These are phyloP conservation scores for Erinaceus europaeus DNA, from an alignment of 2,113 vertebrate genomes.

Conservation along the genomic window DNA sequence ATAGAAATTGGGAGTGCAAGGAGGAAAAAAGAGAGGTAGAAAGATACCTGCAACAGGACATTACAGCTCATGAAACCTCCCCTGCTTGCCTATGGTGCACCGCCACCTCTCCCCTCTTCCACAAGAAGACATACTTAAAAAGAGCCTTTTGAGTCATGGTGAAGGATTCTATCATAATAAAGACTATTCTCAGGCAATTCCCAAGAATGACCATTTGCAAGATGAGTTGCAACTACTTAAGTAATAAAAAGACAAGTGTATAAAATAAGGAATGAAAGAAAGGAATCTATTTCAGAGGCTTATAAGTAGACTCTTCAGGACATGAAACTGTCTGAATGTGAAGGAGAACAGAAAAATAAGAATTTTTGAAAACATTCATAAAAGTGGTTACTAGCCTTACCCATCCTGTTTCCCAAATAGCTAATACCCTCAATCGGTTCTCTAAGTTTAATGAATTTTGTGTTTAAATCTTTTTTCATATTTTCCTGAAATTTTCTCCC, in stretches of 20 bases:
- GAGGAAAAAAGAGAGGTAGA: no score
- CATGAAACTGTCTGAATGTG: background rate
- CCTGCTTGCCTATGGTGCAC: no score
- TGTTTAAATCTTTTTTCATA: background rate
- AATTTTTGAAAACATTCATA: background rate
- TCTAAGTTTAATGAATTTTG: background rate
- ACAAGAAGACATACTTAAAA: background rate
- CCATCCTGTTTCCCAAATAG: rapidly evolving
- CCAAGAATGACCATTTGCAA: background rate
- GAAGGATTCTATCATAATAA: background rate
- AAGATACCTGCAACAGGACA: no score
- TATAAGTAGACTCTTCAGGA: background rate
- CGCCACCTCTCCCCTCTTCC: no score
- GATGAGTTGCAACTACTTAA: background rate
- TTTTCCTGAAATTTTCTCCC: background rate
- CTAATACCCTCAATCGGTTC: background rate
- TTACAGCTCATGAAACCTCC: no score
- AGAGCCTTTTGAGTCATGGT: background rate
- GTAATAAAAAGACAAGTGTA: background rate
- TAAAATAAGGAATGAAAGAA: background rate
- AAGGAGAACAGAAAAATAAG: background rate
- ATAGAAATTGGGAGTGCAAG: no score
- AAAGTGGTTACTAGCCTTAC: background rate
- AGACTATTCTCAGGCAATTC: no score
- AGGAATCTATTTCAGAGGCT: background rate